Evolutionary conservation across 1,140 invertebrate species (phyloP).

Genomic region (Zaprionus kolodkinae): DNA sequence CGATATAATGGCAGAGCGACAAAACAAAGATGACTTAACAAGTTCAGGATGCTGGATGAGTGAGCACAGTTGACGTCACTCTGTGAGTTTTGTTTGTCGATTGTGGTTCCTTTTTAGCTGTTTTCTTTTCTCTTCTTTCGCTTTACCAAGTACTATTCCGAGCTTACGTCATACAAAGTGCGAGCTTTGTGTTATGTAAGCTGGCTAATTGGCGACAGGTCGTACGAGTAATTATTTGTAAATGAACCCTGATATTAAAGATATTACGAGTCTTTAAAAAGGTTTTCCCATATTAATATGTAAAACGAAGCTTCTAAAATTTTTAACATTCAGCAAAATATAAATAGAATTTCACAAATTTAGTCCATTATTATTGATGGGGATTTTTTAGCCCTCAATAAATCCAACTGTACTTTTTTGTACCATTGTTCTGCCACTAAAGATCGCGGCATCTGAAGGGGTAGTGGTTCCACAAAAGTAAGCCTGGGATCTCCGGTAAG

Average conservation of each 20-base stretch:
- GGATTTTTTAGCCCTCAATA: neutral
- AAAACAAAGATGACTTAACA: constrained; percentile 41
- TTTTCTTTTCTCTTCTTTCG: neutral
- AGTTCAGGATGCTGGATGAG: constrained; percentile 22
- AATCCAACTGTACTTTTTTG: too few species aligned
- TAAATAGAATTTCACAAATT: neutral
- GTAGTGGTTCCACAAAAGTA: constrained; percentile 93
- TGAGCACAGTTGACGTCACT: constrained; percentile 32
- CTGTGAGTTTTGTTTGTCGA: constrained; percentile 7
- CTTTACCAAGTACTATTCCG: neutral
- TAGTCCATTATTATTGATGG: neutral
- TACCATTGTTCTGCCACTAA: neutral
- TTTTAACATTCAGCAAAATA: neutral
- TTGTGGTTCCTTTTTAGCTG: neutral
- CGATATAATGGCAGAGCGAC: neutral
- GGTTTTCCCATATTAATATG: neutral
- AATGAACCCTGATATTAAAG: too few species aligned
- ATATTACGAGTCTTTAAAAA: too few species aligned
- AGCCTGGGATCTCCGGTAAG: constrained; percentile 98
- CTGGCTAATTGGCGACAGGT: neutral
- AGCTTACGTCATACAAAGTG: constrained; percentile 20
- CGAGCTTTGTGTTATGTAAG: constrained; percentile 16
- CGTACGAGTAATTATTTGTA: constrained; percentile 4
- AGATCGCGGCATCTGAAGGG: constrained; percentile 86
- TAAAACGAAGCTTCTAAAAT: neutral